These are phyloP conservation scores for Arothron firmamentum DNA, from an alignment of 2,113 vertebrate genomes.

Conservation along the genomic window DNA sequence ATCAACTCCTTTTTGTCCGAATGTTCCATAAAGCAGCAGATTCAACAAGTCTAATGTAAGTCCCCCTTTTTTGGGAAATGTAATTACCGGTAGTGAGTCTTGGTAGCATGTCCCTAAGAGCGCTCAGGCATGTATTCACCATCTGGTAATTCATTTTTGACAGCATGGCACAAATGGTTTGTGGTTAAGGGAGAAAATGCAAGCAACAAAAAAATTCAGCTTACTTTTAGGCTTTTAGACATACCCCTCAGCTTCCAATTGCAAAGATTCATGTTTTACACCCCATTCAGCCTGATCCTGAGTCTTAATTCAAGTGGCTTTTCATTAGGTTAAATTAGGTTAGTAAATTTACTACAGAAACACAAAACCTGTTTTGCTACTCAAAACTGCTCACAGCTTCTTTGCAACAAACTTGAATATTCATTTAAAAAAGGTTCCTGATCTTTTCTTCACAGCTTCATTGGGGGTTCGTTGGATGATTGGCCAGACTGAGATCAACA, in stretches of 20 bases:
- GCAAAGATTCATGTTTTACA: too few species aligned
- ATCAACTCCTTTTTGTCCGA: conserved; percentile 49
- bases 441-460: conserved; percentile 76
- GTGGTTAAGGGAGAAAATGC: not conserved
- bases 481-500: conserved; percentile 90
- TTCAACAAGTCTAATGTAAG: conserved; percentile 49
- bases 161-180: not conserved
- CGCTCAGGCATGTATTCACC: conserved; percentile 21
- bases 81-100: not conserved
- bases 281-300: too few species aligned
- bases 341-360: too few species aligned
- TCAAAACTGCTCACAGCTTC: not conserved
- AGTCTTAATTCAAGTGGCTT: too few species aligned
- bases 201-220: too few species aligned
- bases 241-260: too few species aligned
- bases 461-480: conserved; percentile 93
- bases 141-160: not conserved
- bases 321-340: too few species aligned
- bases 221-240: too few species aligned
- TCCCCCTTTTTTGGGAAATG: conserved; percentile 22
- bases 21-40: conserved; percentile 51
- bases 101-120: conserved; percentile 29
- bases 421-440: not conserved
- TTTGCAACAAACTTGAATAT: not conserved
- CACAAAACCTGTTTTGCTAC: too few species aligned